Evolutionary conservation across 2,888 invertebrate genomes (phyloP).

Genomic region (Agrilus biguttatus): DNA sequence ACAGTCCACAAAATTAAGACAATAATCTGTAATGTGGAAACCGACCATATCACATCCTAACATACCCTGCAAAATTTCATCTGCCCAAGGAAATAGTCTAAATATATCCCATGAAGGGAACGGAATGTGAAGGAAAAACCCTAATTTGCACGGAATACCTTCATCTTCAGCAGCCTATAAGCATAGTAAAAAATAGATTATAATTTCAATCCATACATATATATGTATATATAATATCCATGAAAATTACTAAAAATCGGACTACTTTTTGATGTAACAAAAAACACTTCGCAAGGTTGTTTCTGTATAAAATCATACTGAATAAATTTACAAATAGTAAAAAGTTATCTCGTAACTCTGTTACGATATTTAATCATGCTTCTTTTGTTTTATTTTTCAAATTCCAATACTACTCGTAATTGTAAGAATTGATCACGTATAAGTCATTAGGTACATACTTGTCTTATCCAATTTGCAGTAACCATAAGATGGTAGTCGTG

Average conservation of each 20-base stretch:
- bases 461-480: constrained; percentile 81
- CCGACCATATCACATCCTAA: constrained; percentile 87
- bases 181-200: background rate
- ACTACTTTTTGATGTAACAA: too few relatives aligned
- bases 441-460: constrained; percentile 31
- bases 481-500: constrained; percentile 92
- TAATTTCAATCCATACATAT: too few relatives aligned
- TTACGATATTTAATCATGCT: too few relatives aligned
- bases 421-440: constrained; percentile 1
- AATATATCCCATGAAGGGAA: constrained; percentile 93
- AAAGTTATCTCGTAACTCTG: too few relatives aligned
- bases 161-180: constrained; percentile 59
- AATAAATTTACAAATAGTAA: too few relatives aligned
- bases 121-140: constrained; percentile 89
- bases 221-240: too few relatives aligned
- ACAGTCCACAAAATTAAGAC: constrained; percentile 81
- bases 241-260: too few relatives aligned
- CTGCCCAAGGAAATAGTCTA: constrained; percentile 82
- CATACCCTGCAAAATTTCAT: constrained; percentile 85
- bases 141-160: constrained; percentile 62
- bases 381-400: background rate
- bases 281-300: too few relatives aligned
- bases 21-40: constrained; percentile 83
- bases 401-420: too few relatives aligned
- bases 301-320: too few relatives aligned